Evolutionary conservation across 2,888 invertebrate species (phyloP).

Genomic region (Drosophila niveifrons): DNA sequence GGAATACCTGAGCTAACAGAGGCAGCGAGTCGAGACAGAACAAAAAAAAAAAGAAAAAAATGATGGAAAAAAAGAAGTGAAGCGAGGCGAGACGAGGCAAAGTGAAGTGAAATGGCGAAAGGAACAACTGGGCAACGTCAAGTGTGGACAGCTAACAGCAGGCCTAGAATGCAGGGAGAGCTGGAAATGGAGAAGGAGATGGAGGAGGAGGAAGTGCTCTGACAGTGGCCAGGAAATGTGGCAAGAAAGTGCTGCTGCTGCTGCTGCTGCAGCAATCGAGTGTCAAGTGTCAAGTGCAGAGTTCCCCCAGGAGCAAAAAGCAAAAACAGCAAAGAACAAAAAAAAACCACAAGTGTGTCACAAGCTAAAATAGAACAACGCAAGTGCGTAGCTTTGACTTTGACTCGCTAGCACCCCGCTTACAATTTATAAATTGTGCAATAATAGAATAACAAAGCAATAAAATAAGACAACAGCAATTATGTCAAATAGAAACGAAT

Average conservation of each 20-base stretch:
- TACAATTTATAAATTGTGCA: background rate
- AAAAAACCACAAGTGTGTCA: slow-evolving; percentile 32
- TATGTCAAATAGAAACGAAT: too few species aligned
- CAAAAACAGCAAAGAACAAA: slow-evolving; percentile 16
- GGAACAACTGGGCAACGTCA: slow-evolving; percentile 36
- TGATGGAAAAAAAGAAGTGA: background rate
- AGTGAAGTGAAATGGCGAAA: slow-evolving; percentile 5
- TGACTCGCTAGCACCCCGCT: slow-evolving; percentile 12
- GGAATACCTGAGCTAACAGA: background rate
- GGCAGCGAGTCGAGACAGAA: background rate
- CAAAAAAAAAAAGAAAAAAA: background rate
- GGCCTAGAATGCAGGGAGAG: background rate
- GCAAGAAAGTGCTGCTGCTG: slow-evolving; percentile 3
- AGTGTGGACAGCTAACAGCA: slow-evolving; percentile 28
- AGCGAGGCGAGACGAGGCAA: background rate
- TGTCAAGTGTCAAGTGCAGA: slow-evolving; percentile 42
- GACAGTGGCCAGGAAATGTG: background rate
- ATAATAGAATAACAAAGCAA: background rate
- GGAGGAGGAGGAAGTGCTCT: too few species aligned
- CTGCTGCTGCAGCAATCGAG: slow-evolving; percentile 8
- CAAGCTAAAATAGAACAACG: slow-evolving; percentile 40
- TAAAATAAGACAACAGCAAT: too few species aligned
- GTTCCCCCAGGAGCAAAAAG: background rate
- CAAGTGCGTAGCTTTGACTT: background rate
- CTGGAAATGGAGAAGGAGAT: too few species aligned